Percentiles rank a stretch among this genome's conserved stretches.
These are phyloP conservation scores for Popillia japonica DNA, from an alignment of 1,140 invertebrate genomes.

Conservation along the genomic window DNA sequence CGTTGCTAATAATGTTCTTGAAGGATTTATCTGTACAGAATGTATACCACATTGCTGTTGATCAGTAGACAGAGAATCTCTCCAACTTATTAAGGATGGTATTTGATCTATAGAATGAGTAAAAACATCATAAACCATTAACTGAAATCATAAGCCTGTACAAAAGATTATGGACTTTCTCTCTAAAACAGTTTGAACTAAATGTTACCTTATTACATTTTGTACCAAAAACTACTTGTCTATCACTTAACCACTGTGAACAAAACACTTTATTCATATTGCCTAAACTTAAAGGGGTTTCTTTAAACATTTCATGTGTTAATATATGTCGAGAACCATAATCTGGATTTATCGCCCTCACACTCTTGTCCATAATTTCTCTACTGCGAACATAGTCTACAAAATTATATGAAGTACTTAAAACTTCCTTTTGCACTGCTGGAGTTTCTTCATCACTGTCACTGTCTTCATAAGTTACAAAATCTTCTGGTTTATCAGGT, in stretches of 20 bases:
- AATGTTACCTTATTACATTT: slow-evolving; percentile 91
- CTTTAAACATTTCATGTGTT: slow-evolving; percentile 87
- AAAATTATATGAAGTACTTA: slow-evolving; percentile 84
- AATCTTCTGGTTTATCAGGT: slow-evolving; percentile 87
- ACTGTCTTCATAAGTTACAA: slow-evolving; percentile 86
- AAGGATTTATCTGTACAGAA: slow-evolving; percentile 94
- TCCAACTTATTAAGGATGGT: slow-evolving; percentile 77
- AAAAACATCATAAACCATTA: slow-evolving; percentile 85
- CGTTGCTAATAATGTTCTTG: slow-evolving; percentile 87
- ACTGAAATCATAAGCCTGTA: slow-evolving; percentile 61
- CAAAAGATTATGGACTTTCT: slow-evolving; percentile 30
- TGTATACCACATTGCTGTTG: slow-evolving; percentile 90
- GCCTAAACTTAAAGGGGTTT: slow-evolving; percentile 80
- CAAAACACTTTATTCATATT: slow-evolving; percentile 97
- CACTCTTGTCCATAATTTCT: slow-evolving; percentile 75
- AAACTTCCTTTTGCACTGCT: slow-evolving; percentile 72
- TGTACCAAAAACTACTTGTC: slow-evolving; percentile 94
- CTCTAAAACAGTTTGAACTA: slow-evolving; percentile 21
- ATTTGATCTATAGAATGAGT: slow-evolving; percentile 84
- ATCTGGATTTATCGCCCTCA: slow-evolving; percentile 75
- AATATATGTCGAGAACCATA: slow-evolving; percentile 86
- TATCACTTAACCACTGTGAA: slow-evolving; percentile 93
- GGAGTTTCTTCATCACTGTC: slow-evolving; percentile 83
- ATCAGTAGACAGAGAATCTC: slow-evolving; percentile 64
- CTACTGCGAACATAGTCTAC: slow-evolving; percentile 83